Percentiles rank a stretch among this genome's conserved stretches.
Conservation (phyloP, 2,113 vertebrate genomes). For the Penelope pileata region DNA sequence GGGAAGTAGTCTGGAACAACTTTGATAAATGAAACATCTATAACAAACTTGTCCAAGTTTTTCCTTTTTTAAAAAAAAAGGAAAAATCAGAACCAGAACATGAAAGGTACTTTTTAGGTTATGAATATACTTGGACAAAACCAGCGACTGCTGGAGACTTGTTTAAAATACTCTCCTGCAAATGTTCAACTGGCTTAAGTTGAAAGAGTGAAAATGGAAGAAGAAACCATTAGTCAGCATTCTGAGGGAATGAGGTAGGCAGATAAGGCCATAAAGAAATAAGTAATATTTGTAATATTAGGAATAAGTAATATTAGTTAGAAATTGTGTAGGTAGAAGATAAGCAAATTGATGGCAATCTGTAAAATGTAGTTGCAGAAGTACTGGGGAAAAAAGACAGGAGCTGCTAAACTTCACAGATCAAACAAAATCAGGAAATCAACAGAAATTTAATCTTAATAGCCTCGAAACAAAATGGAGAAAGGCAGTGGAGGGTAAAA, state of each 20-base stretch:
- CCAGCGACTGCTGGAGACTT: neutral
- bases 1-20: neutral
- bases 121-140: neutral
- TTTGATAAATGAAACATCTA: neutral
- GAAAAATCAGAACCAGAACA: neutral
- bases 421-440: neutral
- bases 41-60: neutral
- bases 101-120: neutral
- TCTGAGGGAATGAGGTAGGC: neutral
- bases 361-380: neutral
- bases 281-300: too few relatives aligned
- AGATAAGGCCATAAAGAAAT: too few relatives aligned
- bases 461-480: neutral
- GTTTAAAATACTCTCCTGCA: neutral
- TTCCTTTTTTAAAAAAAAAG: too few relatives aligned
- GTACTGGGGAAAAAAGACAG: neutral
- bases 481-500: constrained; percentile 30
- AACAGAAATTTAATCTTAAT: constrained; percentile 9
- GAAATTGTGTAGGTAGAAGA: neutral
- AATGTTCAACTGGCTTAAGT: neutral
- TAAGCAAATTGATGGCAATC: neutral
- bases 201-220: neutral
- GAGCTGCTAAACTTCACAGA: neutral
- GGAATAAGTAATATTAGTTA: neutral
- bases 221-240: neutral